A percentile compares a stretch with the other conserved stretches of the same genome.
Conservation (phyloP, 2,797 vertebrate genomes). For the Aplochiton taeniatus region DNA sequence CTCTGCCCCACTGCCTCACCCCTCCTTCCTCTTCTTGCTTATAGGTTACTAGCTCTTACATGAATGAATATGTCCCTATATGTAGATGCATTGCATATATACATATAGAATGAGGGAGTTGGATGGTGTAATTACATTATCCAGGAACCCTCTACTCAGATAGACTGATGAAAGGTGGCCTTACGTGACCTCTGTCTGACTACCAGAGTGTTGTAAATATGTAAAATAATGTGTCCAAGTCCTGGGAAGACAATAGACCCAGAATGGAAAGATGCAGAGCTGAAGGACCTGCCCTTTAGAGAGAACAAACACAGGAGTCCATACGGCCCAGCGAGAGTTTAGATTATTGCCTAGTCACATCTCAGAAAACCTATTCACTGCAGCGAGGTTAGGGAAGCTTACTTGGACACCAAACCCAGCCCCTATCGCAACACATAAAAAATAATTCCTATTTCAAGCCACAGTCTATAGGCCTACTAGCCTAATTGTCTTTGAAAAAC, state of each 20-base stretch:
- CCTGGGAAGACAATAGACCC: background rate
- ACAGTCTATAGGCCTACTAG: background rate
- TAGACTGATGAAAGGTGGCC: background rate
- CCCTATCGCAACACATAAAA: no score
- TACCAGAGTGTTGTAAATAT: background rate
- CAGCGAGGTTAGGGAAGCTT: no score
- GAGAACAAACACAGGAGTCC: conserved; percentile 76
- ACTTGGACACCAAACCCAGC: no score
- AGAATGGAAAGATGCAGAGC: background rate
- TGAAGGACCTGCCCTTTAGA: conserved; percentile 60
- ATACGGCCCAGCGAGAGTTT: conserved; percentile 39
- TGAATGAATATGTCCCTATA: background rate
- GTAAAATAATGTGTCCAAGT: background rate
- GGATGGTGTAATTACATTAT: conserved; percentile 1
- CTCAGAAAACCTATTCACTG: no score
- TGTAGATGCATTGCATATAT: conserved; percentile 1
- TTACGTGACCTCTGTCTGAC: background rate
- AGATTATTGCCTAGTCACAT: no score
- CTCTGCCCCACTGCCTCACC: conserved; percentile 2
- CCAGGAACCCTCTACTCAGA: background rate
- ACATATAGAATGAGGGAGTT: background rate
- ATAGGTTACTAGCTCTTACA: background rate
- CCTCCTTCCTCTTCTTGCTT: conserved; percentile 23
- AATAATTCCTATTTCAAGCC: no score
- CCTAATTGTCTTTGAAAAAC: conserved; percentile 58